Percentiles rank a stretch among this genome's conserved stretches.
phyloP scores from a whole-genome alignment of 2,113 vertebrate species.

The Salvator merianae region DNA sequence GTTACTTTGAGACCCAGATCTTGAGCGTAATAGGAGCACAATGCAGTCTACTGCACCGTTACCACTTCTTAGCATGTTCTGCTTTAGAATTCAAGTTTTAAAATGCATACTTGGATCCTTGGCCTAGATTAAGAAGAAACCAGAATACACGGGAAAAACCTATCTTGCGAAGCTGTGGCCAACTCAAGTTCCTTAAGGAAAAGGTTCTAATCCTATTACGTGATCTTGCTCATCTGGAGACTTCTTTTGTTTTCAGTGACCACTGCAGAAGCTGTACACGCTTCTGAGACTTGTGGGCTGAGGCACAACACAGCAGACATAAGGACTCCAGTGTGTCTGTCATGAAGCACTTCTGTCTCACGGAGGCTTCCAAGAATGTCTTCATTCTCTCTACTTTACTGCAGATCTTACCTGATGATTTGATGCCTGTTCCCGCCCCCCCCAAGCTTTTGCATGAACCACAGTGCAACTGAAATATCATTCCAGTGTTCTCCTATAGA shows the following conservation, averaged over 20 bases:
- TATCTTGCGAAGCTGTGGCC: background rate
- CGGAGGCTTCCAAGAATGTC: background rate
- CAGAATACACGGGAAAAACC: background rate
- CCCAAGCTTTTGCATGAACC: background rate
- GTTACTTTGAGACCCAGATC: conserved; percentile 13
- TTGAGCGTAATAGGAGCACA: background rate
- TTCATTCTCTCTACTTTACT: background rate
- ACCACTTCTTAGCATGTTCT: conserved; percentile 3
- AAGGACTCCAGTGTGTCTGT: background rate
- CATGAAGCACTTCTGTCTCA: background rate
- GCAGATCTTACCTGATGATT: background rate
- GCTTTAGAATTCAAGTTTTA: background rate
- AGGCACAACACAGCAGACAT: background rate
- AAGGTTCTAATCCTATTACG: background rate
- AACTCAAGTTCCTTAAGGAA: background rate
- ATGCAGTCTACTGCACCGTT: background rate
- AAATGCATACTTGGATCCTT: background rate
- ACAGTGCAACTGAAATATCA: background rate
- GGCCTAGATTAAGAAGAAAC: background rate
- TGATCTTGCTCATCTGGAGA: background rate
- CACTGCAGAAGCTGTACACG: background rate
- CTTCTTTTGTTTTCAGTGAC: background rate
- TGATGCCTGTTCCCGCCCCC: background rate
- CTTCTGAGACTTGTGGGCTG: background rate
- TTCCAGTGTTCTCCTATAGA: background rate